A percentile compares a stretch with the other conserved stretches of the same genome.
Conservation (phyloP, 2,113 vertebrate species). For the Pterocles burchelli region DNA sequence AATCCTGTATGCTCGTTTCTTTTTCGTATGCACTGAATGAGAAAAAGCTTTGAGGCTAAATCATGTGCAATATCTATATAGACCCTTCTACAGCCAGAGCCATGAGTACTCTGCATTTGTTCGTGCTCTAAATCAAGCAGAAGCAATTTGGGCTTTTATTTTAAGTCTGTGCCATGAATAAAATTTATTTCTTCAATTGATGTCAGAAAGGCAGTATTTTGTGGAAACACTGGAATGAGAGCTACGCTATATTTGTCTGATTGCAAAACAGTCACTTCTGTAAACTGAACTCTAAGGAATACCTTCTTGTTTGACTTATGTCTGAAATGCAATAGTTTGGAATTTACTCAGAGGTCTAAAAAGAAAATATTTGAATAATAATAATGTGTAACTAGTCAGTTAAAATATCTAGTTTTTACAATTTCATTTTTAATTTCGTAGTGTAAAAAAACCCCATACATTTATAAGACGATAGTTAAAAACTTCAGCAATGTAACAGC, state of each 20-base stretch:
- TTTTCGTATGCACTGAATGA: neutral
- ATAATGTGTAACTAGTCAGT: neutral
- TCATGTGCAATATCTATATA: fast-evolving
- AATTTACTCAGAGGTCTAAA: neutral
- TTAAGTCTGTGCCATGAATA: neutral
- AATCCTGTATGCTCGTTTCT: neutral
- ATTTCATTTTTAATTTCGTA: neutral
- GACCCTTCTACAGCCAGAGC: neutral
- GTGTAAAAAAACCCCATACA: neutral
- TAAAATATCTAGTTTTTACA: neutral
- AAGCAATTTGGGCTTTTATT: neutral
- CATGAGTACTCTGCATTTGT: neutral
- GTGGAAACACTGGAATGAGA: neutral
- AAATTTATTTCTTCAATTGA: neutral
- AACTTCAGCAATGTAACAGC: neutral
- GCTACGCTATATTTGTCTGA: neutral
- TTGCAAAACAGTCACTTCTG: neutral
- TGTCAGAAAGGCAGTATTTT: neutral
- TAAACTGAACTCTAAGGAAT: neutral
- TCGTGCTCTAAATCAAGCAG: neutral
- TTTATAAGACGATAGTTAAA: neutral
- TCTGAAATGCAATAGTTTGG: neutral
- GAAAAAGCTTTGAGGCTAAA: neutral
- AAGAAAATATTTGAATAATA: neutral
- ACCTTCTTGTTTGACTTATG: neutral